These are phyloP conservation scores for Eueremaeus valkanovi DNA, from an alignment of 2,888 invertebrate species.

Conservation along the genomic window DNA sequence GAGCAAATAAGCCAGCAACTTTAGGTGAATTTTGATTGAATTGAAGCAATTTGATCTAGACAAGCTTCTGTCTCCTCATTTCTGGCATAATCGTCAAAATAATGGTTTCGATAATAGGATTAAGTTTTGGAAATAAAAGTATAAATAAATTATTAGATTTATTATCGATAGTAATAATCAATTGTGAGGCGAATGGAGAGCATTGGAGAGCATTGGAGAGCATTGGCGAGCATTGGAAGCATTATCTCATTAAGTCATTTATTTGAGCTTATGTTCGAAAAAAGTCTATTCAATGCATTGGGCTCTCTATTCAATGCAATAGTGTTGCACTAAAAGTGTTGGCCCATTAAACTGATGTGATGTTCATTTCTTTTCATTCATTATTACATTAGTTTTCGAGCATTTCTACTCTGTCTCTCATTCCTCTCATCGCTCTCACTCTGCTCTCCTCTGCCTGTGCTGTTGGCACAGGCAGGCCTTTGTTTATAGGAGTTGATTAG, in stretches of 20 bases:
- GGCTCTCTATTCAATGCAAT: not conserved
- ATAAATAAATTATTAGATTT: too few relatives aligned
- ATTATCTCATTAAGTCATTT: conserved; percentile 5
- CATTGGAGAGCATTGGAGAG: not conserved
- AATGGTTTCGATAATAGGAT: too few relatives aligned
- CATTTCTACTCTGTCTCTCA: not conserved
- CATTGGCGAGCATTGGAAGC: not conserved
- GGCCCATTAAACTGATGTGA: conserved; percentile 24
- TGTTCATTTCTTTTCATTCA: conserved; percentile 19
- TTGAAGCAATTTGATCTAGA: too few relatives aligned
- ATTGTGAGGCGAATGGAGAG: too few relatives aligned
- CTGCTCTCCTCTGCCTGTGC: too few relatives aligned
- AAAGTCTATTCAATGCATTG: not conserved
- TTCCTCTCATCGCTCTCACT: not conserved
- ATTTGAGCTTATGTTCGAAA: conserved; percentile 1
- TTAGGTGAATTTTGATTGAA: too few relatives aligned
- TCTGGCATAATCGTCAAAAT: too few relatives aligned
- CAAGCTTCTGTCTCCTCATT: too few relatives aligned
- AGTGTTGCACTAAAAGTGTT: conserved; percentile 28
- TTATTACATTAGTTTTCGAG: conserved; percentile 5
- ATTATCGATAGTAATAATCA: too few relatives aligned
- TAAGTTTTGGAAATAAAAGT: too few relatives aligned
- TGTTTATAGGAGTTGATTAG: not conserved
- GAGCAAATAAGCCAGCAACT: too few relatives aligned
- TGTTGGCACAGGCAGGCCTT: too few relatives aligned